Conservation (phyloP, 1,140 invertebrate genomes). For the Antheraea mylitta region DNA sequence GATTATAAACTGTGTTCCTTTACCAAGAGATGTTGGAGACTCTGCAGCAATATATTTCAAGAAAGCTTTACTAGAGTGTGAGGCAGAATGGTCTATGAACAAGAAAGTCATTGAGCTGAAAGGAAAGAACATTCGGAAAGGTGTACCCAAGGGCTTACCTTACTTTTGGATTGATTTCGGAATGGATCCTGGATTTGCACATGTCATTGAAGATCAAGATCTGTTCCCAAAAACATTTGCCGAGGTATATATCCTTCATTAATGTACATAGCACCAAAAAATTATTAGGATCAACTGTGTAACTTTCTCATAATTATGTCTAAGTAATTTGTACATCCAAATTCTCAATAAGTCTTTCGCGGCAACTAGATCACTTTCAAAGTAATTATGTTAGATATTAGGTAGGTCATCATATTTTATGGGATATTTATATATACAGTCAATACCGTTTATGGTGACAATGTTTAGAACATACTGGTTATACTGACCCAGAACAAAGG, state of each 20-base stretch:
- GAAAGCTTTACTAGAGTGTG: slow-evolving; percentile 97
- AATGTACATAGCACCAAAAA: background rate
- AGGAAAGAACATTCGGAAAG: slow-evolving; percentile 86
- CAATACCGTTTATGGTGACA: too few species aligned
- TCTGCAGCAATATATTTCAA: slow-evolving; percentile 97
- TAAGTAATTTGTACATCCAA: too few species aligned
- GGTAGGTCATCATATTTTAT: too few species aligned
- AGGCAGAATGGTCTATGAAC: slow-evolving; percentile 96
- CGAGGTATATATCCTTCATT: slow-evolving; percentile 80
- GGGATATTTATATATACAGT: too few species aligned
- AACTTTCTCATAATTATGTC: too few species aligned
- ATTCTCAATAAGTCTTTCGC: too few species aligned
- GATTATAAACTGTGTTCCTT: slow-evolving; percentile 92
- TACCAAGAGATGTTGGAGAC: slow-evolving; percentile 90
- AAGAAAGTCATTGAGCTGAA: slow-evolving; percentile 95
- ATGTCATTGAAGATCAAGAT: slow-evolving; percentile 97
- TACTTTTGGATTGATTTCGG: slow-evolving; percentile 98
- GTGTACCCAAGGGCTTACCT: slow-evolving; percentile 95
- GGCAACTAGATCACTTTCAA: too few species aligned
- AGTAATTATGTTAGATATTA: too few species aligned
- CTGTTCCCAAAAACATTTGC: slow-evolving; percentile 95
- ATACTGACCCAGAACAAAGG: too few species aligned
- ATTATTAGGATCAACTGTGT: too few species aligned
- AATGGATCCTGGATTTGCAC: slow-evolving; percentile 93
- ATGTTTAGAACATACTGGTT: too few species aligned